Evolutionary conservation across 2,797 vertebrate species (phyloP).

Genomic region (Arnoldichthys spilopterus): DNA sequence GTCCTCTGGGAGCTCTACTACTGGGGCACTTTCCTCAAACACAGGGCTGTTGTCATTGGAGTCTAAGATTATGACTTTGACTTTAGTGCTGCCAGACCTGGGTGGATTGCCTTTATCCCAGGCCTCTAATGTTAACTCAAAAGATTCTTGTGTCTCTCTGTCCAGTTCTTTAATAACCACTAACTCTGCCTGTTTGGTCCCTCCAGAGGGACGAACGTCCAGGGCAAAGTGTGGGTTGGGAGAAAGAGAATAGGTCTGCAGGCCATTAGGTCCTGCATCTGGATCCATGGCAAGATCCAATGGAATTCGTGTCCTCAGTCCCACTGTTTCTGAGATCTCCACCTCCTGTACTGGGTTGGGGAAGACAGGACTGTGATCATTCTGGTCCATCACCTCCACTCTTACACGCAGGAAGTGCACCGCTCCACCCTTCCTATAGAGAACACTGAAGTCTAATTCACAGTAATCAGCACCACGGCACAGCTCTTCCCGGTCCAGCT

Average conservation of each 20-base stretch:
- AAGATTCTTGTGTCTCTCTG: constrained; percentile 83
- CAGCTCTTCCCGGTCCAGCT: constrained; percentile 88
- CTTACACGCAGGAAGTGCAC: constrained; percentile 85
- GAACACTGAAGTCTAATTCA: constrained; percentile 85
- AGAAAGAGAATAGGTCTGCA: constrained; percentile 85
- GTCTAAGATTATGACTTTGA: constrained; percentile 87
- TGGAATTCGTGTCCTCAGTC: constrained; percentile 85
- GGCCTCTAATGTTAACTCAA: constrained; percentile 83
- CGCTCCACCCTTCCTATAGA: constrained; percentile 78
- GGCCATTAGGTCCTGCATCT: constrained; percentile 81
- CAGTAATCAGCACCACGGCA: constrained; percentile 85
- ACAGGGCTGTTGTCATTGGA: constrained; percentile 92
- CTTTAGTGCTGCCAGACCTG: constrained; percentile 84
- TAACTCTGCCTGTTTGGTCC: constrained; percentile 84
- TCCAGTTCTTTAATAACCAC: constrained; percentile 90
- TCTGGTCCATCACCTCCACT: constrained; percentile 88
- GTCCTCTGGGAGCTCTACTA: constrained; percentile 84
- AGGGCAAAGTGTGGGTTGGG: constrained; percentile 86
- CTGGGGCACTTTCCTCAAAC: constrained; percentile 83
- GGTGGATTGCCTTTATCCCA: constrained; percentile 88
- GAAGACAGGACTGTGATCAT: constrained; percentile 89
- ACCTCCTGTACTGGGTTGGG: constrained; percentile 83
- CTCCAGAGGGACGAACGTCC: constrained; percentile 81
- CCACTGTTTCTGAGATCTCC: constrained; percentile 89
- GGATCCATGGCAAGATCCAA: constrained; percentile 88